Percentiles rank a stretch among this genome's conserved stretches.
Evolutionary conservation across 1,140 invertebrate genomes (phyloP).

Genomic region (Rhopalosiphum maidis): DNA sequence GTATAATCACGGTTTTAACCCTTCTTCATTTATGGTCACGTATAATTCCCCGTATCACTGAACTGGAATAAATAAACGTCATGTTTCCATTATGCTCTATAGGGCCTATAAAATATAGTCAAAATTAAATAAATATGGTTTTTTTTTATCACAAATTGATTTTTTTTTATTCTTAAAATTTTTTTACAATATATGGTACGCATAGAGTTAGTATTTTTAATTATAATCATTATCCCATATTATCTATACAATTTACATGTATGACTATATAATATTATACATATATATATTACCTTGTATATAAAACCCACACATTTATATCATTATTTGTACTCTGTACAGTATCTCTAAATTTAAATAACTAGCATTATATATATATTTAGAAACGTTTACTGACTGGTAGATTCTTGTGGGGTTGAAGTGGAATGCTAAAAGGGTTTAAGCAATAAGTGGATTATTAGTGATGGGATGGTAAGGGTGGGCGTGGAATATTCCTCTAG

Average conservation of each 20-base stretch:
- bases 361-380: not conserved
- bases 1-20: not conserved
- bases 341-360: not conserved
- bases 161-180: not conserved
- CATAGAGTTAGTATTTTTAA: not conserved
- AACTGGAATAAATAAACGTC: not conserved
- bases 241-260: no score
- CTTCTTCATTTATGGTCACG: not conserved
- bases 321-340: not conserved
- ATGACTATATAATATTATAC: no score
- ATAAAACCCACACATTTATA: not conserved
- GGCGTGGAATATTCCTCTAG: constrained; percentile 17
- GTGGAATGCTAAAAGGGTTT: constrained; percentile 32
- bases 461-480: not conserved
- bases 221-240: not conserved
- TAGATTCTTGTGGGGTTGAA: not conserved
- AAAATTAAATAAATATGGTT: not conserved
- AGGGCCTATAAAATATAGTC: not conserved
- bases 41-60: not conserved
- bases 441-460: constrained; percentile 45
- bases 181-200: not conserved
- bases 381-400: not conserved
- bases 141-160: not conserved
- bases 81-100: not conserved
- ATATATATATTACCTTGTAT: no score